phyloP scores from a whole-genome alignment of 1,140 invertebrate genomes.

The Bombus sibiricus region DNA sequence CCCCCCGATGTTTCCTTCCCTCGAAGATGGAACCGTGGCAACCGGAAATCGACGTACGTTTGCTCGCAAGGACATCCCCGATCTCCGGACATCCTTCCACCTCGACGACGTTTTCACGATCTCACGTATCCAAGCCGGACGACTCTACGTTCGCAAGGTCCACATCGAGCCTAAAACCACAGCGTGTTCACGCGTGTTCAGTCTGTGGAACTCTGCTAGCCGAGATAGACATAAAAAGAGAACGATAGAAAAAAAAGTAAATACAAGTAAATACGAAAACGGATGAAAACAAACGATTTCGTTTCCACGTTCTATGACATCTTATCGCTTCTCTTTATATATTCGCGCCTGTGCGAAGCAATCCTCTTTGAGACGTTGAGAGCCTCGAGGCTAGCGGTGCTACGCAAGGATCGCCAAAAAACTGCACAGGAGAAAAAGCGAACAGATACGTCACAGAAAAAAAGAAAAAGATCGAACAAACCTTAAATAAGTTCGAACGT shows the following conservation, averaged over 20 bases:
- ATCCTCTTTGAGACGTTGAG: slow-evolving; percentile 22
- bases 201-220: not conserved
- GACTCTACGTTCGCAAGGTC: slow-evolving; percentile 63
- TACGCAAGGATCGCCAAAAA: not conserved
- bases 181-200: not conserved
- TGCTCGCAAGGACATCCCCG: slow-evolving; percentile 11
- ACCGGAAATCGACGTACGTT: slow-evolving; percentile 22
- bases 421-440: not conserved
- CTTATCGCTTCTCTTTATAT: slow-evolving; percentile 14
- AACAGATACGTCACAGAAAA: not conserved
- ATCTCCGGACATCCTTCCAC: slow-evolving; percentile 32
- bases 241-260: not conserved
- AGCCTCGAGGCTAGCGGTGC: not conserved
- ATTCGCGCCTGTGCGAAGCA: slow-evolving; percentile 1
- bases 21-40: slow-evolving; percentile 39
- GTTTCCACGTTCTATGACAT: not conserved
- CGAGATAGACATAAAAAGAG: not conserved
- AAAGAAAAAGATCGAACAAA: not conserved
- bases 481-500: not conserved
- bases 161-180: slow-evolving; percentile 23
- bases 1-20: not conserved
- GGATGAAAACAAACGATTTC: not conserved
- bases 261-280: not conserved
- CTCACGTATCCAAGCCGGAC: slow-evolving; percentile 27
- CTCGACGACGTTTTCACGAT: slow-evolving; percentile 41